phyloP scores from a whole-genome alignment of 2,113 vertebrate genomes.

The Eidolon helvum region DNA sequence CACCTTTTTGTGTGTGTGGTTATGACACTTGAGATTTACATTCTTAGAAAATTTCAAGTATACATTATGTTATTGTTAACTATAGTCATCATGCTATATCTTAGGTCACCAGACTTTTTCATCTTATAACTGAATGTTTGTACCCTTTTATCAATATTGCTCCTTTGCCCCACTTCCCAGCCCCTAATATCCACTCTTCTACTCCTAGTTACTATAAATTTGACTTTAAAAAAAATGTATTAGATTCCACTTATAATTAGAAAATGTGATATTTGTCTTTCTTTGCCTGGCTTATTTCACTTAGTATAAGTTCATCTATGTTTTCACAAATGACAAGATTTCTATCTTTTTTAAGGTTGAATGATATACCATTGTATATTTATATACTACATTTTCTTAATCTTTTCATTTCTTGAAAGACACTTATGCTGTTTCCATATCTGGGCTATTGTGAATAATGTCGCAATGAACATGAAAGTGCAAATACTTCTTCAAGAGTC shows the following conservation, averaged over 20 bases:
- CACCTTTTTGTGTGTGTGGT: too few relatives aligned
- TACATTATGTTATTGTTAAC: background rate
- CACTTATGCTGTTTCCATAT: background rate
- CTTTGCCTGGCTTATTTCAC: background rate
- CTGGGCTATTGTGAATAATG: background rate
- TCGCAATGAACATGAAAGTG: background rate
- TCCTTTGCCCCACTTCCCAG: background rate
- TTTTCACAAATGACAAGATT: background rate
- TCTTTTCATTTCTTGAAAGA: background rate
- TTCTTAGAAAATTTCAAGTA: background rate
- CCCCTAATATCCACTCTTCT: background rate
- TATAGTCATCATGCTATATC: background rate
- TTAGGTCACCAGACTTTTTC: background rate
- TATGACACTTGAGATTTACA: background rate
- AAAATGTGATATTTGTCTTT: background rate
- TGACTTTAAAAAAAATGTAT: background rate
- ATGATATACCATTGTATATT: background rate
- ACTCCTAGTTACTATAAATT: background rate
- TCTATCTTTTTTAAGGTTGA: background rate
- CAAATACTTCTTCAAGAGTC: background rate
- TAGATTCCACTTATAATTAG: background rate
- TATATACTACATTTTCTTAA: background rate
- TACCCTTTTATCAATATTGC: background rate
- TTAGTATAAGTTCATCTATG: background rate
- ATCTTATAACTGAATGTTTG: background rate